Percentiles rank a stretch among this genome's conserved stretches.
Conservation (phyloP, 2,797 vertebrate genomes). For the Forpus xanthops region DNA sequence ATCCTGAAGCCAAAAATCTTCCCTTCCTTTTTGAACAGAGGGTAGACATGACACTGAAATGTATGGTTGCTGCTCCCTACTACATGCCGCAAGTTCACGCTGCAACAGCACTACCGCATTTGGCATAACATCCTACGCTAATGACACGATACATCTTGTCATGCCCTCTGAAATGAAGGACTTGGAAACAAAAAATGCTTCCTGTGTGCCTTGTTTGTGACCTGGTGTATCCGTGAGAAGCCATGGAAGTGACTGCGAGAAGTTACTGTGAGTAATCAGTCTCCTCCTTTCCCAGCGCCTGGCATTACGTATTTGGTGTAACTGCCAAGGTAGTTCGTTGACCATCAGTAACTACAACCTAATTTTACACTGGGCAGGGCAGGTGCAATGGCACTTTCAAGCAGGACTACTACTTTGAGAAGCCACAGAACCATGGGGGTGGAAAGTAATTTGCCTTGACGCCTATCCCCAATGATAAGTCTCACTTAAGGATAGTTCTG, state of each 20-base stretch:
- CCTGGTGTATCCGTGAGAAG: background rate
- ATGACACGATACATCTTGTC: background rate
- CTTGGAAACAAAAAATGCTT: background rate
- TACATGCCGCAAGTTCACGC: background rate
- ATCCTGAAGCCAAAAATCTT: background rate
- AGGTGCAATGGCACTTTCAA: background rate
- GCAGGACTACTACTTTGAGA: background rate
- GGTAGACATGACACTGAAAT: accelerated
- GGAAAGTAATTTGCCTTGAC: background rate
- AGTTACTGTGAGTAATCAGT: background rate
- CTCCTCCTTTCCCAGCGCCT: background rate
- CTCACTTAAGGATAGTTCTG: background rate
- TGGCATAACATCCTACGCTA: background rate
- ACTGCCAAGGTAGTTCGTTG: background rate
- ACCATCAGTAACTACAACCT: no score
- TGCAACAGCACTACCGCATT: background rate
- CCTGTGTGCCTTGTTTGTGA: background rate
- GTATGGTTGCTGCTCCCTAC: background rate
- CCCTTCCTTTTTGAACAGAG: background rate
- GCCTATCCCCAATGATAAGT: background rate
- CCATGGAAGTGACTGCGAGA: background rate
- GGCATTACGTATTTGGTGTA: background rate
- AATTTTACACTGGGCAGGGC: background rate
- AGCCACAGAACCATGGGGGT: background rate
- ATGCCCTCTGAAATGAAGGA: background rate